Evolutionary conservation across 2,888 invertebrate genomes (phyloP).

Genomic region (Lepetodrilus schrolli): DNA sequence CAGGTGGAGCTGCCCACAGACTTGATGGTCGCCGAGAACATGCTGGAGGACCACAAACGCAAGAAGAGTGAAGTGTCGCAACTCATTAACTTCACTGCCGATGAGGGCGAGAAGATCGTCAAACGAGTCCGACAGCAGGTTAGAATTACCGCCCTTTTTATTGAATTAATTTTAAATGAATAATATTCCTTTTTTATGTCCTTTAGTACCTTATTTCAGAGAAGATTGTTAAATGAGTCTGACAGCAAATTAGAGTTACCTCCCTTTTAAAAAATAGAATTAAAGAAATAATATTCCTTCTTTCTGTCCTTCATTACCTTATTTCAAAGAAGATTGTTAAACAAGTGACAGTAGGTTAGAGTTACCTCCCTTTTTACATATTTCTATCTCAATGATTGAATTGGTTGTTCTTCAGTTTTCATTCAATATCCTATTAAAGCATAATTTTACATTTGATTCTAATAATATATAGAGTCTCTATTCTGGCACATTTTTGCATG

Average conservation of each 20-base stretch:
- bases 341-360: slow-evolving; percentile 81
- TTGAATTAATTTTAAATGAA: no score
- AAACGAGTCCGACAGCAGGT: slow-evolving; percentile 82
- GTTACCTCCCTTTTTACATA: neutral
- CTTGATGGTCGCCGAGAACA: slow-evolving; percentile 78
- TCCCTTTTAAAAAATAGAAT: no score
- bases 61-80: slow-evolving; percentile 81
- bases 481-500: no score
- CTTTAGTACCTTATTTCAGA: no score
- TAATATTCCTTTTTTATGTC: no score
- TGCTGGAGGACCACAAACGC: slow-evolving; percentile 80
- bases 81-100: slow-evolving; percentile 81
- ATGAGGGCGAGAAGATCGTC: slow-evolving; percentile 83
- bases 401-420: no score
- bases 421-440: no score
- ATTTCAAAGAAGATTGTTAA: slow-evolving; percentile 82
- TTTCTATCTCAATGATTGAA: neutral
- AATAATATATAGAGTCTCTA: no score
- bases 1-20: slow-evolving; percentile 76
- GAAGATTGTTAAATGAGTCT: slow-evolving; percentile 82
- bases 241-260: slow-evolving; percentile 78
- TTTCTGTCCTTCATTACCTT: no score
- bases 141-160: no score
- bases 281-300: no score
- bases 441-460: no score